Percentiles rank a stretch among this genome's conserved stretches.
phyloP scores from a whole-genome alignment of 2,888 invertebrate genomes.

The Leistus spinibarbis region DNA sequence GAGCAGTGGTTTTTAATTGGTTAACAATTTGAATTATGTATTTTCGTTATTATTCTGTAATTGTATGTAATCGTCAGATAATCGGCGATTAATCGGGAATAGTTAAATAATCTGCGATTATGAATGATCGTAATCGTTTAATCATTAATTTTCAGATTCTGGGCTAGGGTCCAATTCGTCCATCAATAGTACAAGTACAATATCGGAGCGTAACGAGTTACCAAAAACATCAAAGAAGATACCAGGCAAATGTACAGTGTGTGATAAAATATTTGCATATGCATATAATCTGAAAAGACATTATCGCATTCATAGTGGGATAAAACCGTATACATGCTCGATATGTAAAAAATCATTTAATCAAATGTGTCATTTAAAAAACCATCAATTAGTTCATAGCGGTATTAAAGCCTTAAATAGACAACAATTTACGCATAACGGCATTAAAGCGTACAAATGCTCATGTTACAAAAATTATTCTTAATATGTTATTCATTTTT shows the following conservation, averaged over 20 bases:
- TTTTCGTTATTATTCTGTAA: no score
- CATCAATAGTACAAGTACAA: not conserved
- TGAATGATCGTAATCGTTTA: no score
- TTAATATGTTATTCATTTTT: no score
- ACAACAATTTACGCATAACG: not conserved
- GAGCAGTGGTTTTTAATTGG: no score
- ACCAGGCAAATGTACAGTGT: not conserved
- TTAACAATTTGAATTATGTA: no score
- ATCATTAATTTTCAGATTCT: conserved; percentile 1
- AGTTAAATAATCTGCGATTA: no score
- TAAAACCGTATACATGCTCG: not conserved
- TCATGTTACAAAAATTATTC: not conserved
- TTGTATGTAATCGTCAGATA: no score
- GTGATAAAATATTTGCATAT: not conserved
- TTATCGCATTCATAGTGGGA: not conserved
- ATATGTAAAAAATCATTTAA: conserved; percentile 1
- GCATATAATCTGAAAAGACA: not conserved
- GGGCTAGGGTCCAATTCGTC: not conserved
- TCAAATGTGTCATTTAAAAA: not conserved
- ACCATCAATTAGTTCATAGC: not conserved
- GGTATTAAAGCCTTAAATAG: not conserved
- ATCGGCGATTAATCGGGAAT: no score
- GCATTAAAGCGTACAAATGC: not conserved
- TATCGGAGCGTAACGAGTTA: not conserved
- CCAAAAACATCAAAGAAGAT: not conserved